These are phyloP conservation scores for Aphyosemion australe DNA, from an alignment of 2,113 vertebrate species.

Conservation along the genomic window DNA sequence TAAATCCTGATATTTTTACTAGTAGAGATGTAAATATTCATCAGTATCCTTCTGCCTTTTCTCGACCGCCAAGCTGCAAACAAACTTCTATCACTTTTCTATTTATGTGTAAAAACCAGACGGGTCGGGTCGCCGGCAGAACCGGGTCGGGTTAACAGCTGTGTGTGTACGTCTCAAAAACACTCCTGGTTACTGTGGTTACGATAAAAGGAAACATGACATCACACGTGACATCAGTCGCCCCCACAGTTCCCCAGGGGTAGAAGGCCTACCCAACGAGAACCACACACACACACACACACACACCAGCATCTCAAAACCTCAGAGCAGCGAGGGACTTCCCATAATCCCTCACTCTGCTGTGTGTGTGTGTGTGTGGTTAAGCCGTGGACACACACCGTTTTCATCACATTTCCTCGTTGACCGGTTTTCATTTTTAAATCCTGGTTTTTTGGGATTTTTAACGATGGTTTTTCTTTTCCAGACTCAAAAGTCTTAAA, in stretches of 20 bases:
- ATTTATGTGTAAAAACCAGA: slow-evolving; percentile 53
- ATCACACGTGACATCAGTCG: slow-evolving; percentile 62
- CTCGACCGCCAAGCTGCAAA: slow-evolving; percentile 48
- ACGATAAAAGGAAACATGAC: slow-evolving; percentile 59
- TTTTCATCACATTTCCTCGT: neutral
- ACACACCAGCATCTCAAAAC: slow-evolving; percentile 51
- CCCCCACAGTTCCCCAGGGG: slow-evolving; percentile 42
- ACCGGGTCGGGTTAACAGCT: neutral
- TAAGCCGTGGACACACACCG: slow-evolving; percentile 7
- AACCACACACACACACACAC: slow-evolving; percentile 36
- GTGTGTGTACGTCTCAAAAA: neutral
- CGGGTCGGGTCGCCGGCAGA: no score
- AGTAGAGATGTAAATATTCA: slow-evolving; percentile 69
- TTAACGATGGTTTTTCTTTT: no score
- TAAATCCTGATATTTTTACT: slow-evolving; percentile 70
- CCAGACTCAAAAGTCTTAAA: no score
- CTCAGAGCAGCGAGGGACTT: slow-evolving; percentile 65
- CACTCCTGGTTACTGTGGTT: slow-evolving; percentile 43
- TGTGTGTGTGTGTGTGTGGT: slow-evolving; percentile 24
- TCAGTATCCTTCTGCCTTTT: slow-evolving; percentile 61
- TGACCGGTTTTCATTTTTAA: no score
- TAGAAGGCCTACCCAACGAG: slow-evolving; percentile 27
- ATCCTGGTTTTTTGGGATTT: no score
- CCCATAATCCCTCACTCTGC: slow-evolving; percentile 49
- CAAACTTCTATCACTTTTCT: slow-evolving; percentile 43